Percentiles rank a stretch among this genome's conserved stretches.
Conservation (phyloP, 2,888 invertebrate species). For the Dyspetes luteomarginatus region DNA sequence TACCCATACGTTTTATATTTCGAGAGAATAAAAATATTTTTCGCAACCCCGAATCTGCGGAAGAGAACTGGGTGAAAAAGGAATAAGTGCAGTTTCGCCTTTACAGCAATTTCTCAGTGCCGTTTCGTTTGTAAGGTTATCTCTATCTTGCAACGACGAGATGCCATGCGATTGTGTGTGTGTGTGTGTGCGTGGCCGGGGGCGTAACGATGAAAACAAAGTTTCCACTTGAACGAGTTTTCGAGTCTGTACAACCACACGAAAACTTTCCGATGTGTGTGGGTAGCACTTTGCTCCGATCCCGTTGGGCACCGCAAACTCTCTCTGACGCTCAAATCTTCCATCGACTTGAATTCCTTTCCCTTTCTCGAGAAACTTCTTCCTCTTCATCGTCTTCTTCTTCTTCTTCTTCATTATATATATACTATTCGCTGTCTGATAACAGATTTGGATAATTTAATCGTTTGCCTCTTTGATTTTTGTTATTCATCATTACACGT, state of each 20-base stretch:
- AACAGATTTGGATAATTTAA: background rate
- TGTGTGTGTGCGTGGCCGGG: background rate
- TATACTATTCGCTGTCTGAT: background rate
- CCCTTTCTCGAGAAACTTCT: slow-evolving; percentile 28
- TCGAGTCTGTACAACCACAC: slow-evolving; percentile 37
- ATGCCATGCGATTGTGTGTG: background rate
- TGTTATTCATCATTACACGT: background rate
- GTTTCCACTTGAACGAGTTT: slow-evolving; percentile 54
- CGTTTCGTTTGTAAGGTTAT: slow-evolving; percentile 47
- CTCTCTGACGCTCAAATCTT: slow-evolving; percentile 27
- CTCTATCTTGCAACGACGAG: slow-evolving; percentile 26
- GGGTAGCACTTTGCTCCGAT: slow-evolving; percentile 39
- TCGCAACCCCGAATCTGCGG: background rate
- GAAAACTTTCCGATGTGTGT: slow-evolving; percentile 34
- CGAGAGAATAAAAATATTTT: slow-evolving; percentile 9
- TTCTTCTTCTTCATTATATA: background rate
- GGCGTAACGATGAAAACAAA: slow-evolving; percentile 52
- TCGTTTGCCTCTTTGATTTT: background rate
- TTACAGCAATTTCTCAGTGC: slow-evolving; percentile 22
- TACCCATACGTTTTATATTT: background rate
- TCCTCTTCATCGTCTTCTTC: background rate
- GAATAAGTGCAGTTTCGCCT: slow-evolving; percentile 15
- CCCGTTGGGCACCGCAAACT: background rate
- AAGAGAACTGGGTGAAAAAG: slow-evolving; percentile 1
- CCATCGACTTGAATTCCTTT: slow-evolving; percentile 9